Conservation (phyloP, 2,888 invertebrate species). For the Osedax fenrisi region DNA sequence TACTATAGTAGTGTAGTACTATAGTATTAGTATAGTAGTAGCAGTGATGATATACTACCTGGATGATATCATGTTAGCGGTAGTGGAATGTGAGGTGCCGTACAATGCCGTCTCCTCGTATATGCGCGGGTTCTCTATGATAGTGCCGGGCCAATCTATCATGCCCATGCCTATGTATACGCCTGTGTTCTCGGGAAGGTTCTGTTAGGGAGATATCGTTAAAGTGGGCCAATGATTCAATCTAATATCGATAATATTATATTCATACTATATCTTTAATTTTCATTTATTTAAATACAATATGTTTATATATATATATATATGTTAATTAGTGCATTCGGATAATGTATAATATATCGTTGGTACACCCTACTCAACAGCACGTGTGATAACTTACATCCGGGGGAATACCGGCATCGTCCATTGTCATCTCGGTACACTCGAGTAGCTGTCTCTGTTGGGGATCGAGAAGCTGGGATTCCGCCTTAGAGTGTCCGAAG, state of each 20-base stretch:
- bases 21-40: no score
- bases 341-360: no score
- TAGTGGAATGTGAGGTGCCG: constrained; percentile 31
- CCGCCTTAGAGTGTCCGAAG: constrained; percentile 30
- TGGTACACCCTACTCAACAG: no score
- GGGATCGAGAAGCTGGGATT: constrained; percentile 33
- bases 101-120: constrained; percentile 30
- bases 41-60: no score
- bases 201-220: no score
- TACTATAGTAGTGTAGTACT: no score
- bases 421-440: constrained; percentile 29
- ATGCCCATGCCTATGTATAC: constrained; percentile 35
- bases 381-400: constrained; percentile 6
- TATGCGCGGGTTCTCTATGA: constrained; percentile 23
- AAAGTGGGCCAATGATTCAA: no score
- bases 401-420: constrained; percentile 26
- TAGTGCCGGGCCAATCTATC: constrained; percentile 26
- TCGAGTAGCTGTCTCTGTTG: constrained; percentile 31
- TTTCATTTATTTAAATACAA: no score
- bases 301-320: no score
- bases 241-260: no score
- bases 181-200: constrained; percentile 27
- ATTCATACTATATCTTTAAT: no score
- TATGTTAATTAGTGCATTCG: no score
- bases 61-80: constrained; percentile 38